Evolutionary conservation across 2,797 vertebrate species (phyloP), one percentile per base, ranked within the genome.

Genomic region (Heterohyrax brucei): DNA sequence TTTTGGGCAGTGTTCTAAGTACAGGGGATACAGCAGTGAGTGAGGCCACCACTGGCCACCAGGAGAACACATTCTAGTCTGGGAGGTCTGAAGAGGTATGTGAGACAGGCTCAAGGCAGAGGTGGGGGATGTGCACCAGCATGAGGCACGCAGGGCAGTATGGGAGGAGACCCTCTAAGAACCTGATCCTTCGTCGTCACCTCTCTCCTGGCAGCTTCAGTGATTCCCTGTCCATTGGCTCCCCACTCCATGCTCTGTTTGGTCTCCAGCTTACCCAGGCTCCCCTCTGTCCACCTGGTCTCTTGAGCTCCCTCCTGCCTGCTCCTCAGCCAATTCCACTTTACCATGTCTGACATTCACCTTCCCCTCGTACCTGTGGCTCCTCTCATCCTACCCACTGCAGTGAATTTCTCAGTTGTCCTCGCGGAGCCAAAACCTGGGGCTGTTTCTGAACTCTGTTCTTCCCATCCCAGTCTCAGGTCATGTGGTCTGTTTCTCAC

Each of bases 401-500:
- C 30, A 0, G 4, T 66, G 70, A 53, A 46, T 33, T 48, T 87
- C 77, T 76, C 46, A 81, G 90, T 78, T 28, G 7, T 39, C 76
- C 64, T 44, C 21, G 13, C 6, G 61, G 79, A 88, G 7, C 4
- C 62, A 33, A 22, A 22, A 72, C 46, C 79, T 82, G 39, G 22
- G 83, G 46, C 28, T 79, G 72, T 39, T 62, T 39, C 50, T 62
- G 0, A 5, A 33, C 75, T 73, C 61, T 87, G 68, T 48, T 80
- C 48, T 78, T 59, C 16, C 61, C 62, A 21, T 50, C 14, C 21
- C 16, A 53, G 64, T 48, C n/a, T 85, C 39, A 46, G 72, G 72
- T 87, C n/a, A 10, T 87, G 87, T 89, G 78, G 3, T 93, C 88
- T 95, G 89, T 68, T 94, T 78, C 90, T 94, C 82, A 93, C 85